Base-by-base conservation (phyloP, 2,113 vertebrate genomes). In the Oophaga pumilio region DNA sequence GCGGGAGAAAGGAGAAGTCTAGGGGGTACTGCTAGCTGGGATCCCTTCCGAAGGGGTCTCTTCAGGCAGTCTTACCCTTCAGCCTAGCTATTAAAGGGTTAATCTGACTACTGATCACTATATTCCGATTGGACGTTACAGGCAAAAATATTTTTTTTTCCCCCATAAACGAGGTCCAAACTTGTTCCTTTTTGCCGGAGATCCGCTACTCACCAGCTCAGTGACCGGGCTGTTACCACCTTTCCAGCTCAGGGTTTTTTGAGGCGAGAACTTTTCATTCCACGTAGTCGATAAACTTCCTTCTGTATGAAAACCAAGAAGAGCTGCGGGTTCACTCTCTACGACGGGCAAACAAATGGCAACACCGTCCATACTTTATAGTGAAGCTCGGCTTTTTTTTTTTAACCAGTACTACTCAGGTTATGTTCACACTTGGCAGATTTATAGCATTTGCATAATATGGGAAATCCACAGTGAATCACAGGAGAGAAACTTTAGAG, bases 201-300 rank as follows among this genome's bases (percentile, higher is more conserved):
- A 18, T 13, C 12, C 0, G 50, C 20, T 93, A 91, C 94, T 95
- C 94, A 98, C 98, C 91, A 96, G 97, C 91, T 99, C 97, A 76
- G 94, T 90, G 86, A 95, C 91, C 76, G 94, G 93, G 89, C 94
- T 93, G 91, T 94, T 97, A 83, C 96, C 95, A 93, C 94, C 96
- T 92, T 98, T 96, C 93, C 96, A 97, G 92, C 95, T 94, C 82
- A 97, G 97, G 68, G 97, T 94, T 94, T 97, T 98, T 87, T 97
- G 95, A 89, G 97, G 94, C 83, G 95, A 94, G 93, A 97, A 97
- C 89, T 99, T 99, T 91, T 99, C 98, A 97, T 98, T 98, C 95
- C 98, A 96, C 7, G 97, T 97, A 92, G 96, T 98, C 89, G 97
- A 98, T 93, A 99, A 95, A 91, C 98, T 98, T 93, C 98, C 98